Evolutionary conservation across 1,140 invertebrate species (phyloP), one percentile per base, ranked within the genome.

Genomic region (Meloidogyne hapla): DNA sequence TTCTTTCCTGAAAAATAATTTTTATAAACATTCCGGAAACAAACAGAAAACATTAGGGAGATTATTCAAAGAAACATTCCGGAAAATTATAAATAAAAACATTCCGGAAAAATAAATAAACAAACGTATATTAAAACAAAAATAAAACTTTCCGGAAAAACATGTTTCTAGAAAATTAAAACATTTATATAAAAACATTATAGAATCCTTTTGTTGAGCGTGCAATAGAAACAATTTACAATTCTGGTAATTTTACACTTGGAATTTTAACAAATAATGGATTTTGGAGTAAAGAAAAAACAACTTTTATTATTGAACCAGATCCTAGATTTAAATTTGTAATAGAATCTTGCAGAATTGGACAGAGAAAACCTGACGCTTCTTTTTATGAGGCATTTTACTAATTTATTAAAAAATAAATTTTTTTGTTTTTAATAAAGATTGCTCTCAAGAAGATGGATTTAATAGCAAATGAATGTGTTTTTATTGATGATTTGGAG

Each of bases 401-500:
- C n/a, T n/a, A 25, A 48, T 40, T 69, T 69, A 15, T 61, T 74
- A 25, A 33, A 33, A 25, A 65, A 12, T 70, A 40, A 18, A 70
- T 1, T 72, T 28, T 28, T 28, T 3, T 4, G 13, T 4, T 21
- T 15, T 66, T 21, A 68, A n/a, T 77, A 23, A 18, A 78, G 76
- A 38, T 63, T 15, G 68, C 77, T 38, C 8, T 69, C 0, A 61
- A 79, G 9, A 70, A 78, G 66, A 45, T 76, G 66, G 69, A 65
- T 4, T 28, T 76, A 6, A 25, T 26, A 9, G 63, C 61, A 18
- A 64, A 18, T 5, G 69, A 79, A 21, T 79, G 78, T 21, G 62
- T 79, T 21, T 79, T 79, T 75, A 64, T 79, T 15, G 78, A 79
- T 66, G 78, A 79, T 65, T 69, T 81, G 21, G 69, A 74, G 38